Evolutionary conservation across 2,797 vertebrate species (phyloP), one percentile per base, ranked within the genome.

Genomic region (Arnoldichthys spilopterus): DNA sequence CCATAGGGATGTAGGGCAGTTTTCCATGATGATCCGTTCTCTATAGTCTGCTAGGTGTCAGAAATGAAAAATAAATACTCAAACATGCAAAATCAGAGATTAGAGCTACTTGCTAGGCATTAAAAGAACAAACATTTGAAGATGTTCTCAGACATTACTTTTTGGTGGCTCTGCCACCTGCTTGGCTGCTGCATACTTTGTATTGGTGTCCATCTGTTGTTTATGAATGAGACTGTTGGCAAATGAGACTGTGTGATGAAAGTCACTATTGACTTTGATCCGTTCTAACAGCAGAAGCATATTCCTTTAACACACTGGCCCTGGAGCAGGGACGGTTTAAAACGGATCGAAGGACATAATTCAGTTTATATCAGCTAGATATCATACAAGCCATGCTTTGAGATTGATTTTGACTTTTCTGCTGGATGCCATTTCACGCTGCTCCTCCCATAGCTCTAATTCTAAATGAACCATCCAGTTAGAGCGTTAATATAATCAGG

Each of bases 391-490:
- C 7, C 3, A 20, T 51, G 30, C 54, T 18, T 28, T 59, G 54
- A 63, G 61, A 68, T 53, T 30, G 59, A 80, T 80, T 71, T 77
- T 22, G 54, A 70, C 61, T 76, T 54, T 75, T 67, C 51, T 74
- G 66, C 45, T 62, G 56, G 70, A 64, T 74, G 75, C 72, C 59
- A 74, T 79, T 79, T 72, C 16, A 3, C 58, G 71, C 58, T 75
- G 51, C 54, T 72, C 45, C 40, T 61, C 51, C 32, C 77, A 67
- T 62, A 24, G 53, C 37, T 3, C 45, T 77, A 18, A 80, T 61
- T 15, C 45, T 64, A 82, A 82, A 54, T 43, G 66, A 74, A 82
- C 28, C 66, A 64, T 78, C 74, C 22, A 78, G 45, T 82, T 78
- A 53, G 40, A 34, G 77, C 56, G 61, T 63, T 76, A 45, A 63